Percentiles rank a stretch among this genome's conserved stretches.
Conservation (phyloP, 2,113 vertebrate genomes). For the Phylloscopus trochilus region DNA sequence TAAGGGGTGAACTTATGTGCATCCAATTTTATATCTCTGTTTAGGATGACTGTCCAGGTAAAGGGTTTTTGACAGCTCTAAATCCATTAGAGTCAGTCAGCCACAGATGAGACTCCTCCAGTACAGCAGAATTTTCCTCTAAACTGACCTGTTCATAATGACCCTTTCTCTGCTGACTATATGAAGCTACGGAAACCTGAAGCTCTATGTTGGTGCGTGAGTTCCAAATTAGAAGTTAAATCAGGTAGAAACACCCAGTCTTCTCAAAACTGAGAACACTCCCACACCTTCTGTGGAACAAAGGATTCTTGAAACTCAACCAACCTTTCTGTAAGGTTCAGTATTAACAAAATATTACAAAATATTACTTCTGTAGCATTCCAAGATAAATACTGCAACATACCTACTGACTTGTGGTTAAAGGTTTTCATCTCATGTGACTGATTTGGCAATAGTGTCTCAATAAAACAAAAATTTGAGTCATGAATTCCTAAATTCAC, state of each 20-base stretch:
- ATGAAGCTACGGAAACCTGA: background rate
- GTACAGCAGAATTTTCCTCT: background rate
- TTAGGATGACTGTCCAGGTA: background rate
- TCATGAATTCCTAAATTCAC: background rate
- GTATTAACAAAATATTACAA: background rate
- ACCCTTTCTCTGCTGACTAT: background rate
- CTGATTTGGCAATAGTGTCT: background rate
- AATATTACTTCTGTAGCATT: background rate
- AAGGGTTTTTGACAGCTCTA: background rate
- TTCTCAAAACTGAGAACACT: background rate
- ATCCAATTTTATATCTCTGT: background rate
- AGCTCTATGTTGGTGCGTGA: rapidly evolving
- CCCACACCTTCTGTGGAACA: background rate
- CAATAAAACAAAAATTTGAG: background rate
- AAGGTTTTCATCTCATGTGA: background rate
- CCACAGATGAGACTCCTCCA: background rate
- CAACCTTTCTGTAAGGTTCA: background rate
- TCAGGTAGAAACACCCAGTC: background rate
- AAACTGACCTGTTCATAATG: background rate
- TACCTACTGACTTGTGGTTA: background rate
- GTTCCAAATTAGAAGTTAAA: background rate
- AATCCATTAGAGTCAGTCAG: background rate
- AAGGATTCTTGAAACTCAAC: background rate
- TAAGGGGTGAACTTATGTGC: background rate
- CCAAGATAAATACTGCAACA: background rate